Base-by-base conservation (phyloP, 2,113 vertebrate species). In the Apodemus speciosus region DNA sequence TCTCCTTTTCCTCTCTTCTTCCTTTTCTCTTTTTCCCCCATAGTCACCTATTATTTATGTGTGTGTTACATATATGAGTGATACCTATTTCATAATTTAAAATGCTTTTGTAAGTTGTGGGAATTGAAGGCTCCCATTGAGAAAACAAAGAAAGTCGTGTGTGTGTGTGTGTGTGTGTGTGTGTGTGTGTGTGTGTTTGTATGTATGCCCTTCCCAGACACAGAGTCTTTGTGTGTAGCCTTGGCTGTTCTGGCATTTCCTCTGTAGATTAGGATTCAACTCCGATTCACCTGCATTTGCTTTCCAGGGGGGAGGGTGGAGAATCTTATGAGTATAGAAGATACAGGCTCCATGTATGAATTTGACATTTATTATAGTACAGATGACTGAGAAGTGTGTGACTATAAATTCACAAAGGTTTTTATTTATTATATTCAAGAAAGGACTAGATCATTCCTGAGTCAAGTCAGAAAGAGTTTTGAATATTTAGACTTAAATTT, bases 391-490 rank as follows among this genome's bases (percentile, higher is more conserved):
- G 92, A 71, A 53, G 71, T 81, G 4, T 79, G 75, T 86, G 92
- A 89, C 64, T 88, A 88, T 10, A 95, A 93, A 87, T 92, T 95
- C 4, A 79, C 62, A 86, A 58, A 77, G 27, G 20, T 79, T 87
- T 94, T 92, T 64, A 71, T 91, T 96, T 94, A 14, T 85, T 96
- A 4, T 75, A 49, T n/a, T 25, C 88, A 58, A 35, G 8, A 40
- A 88, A 93, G 62, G 5, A 83, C 20, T 62, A 27, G 46, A 76
- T 92, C 2, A 51, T 18, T 92, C 5, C 11, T 87, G 68, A 72
- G 32, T 95, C 25, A 71, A 91, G 30, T 53, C 49, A 92, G n/a
- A 38, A 62, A 8, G 25, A 72, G 5, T 8, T 32, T 43, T 62
- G 21, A 4, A 64, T 81, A 72, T 20, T 35, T 8, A 18, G 16